A percentile compares a stretch with the other conserved stretches of the same genome.
These are phyloP conservation scores for Heterohyrax brucei DNA, from an alignment of 2,797 vertebrate species.

Conservation along the genomic window DNA sequence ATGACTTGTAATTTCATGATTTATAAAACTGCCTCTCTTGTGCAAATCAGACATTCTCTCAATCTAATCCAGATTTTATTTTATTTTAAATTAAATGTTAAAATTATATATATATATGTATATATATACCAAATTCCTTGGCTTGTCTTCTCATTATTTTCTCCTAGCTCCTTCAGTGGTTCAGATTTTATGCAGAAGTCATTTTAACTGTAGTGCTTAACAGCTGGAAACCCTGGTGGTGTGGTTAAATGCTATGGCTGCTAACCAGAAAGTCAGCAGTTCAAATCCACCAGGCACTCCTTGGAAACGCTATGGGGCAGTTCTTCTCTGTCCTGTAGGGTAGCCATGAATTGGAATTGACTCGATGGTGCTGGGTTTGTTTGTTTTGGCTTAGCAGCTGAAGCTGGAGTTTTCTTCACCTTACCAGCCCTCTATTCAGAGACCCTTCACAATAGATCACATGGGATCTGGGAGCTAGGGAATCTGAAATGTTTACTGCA, in stretches of 20 bases:
- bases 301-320: no score
- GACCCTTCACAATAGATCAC: not conserved
- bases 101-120: slow-evolving; percentile 76
- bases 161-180: slow-evolving; percentile 41
- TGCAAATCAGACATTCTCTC: slow-evolving; percentile 73
- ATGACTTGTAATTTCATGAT: slow-evolving; percentile 84
- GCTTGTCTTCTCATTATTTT: slow-evolving; percentile 48
- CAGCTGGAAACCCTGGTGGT: not conserved
- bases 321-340: no score
- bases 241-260: no score
- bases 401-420: slow-evolving; percentile 58
- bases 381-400: not conserved
- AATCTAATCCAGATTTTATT: slow-evolving; percentile 71
- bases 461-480: not conserved
- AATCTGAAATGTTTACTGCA: not conserved
- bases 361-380: no score
- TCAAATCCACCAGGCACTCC: no score
- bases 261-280: no score
- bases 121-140: slow-evolving; percentile 75
- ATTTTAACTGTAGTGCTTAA: slow-evolving; percentile 50
- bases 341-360: no score
- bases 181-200: not conserved
- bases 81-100: slow-evolving; percentile 86
- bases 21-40: slow-evolving; percentile 47
- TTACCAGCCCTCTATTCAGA: slow-evolving; percentile 31